Conservation (phyloP, 2,113 vertebrate genomes). For the Syngnathus scovelli region DNA sequence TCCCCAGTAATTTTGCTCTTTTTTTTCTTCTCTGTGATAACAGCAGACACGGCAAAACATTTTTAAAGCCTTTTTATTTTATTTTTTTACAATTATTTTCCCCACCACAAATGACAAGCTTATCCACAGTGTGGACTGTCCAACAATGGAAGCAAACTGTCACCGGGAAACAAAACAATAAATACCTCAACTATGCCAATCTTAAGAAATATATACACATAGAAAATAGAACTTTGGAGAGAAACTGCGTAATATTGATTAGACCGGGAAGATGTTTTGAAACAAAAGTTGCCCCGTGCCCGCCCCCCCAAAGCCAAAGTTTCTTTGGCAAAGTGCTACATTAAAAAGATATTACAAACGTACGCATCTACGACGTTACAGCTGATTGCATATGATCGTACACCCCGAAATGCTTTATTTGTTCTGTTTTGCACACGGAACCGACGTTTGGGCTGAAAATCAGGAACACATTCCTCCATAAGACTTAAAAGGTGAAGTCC, state of each 20-base stretch:
- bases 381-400: slow-evolving; percentile 34
- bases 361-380: slow-evolving; percentile 6
- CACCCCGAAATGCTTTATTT: slow-evolving; percentile 40
- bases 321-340: slow-evolving; percentile 51
- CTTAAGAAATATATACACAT: slow-evolving; percentile 50
- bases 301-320: slow-evolving; percentile 19
- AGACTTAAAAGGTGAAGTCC: slow-evolving; percentile 48
- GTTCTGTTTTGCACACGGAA: slow-evolving; percentile 1
- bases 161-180: slow-evolving; percentile 19
- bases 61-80: slow-evolving; percentile 36
- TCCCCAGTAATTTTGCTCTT: background rate
- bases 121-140: slow-evolving; percentile 43
- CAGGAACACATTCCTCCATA: slow-evolving; percentile 39
- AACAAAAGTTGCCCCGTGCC: slow-evolving; percentile 15
- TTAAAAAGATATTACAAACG: background rate
- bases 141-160: slow-evolving; percentile 19
- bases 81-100: background rate
- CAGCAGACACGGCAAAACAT: slow-evolving; percentile 3
- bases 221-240: slow-evolving; percentile 66
- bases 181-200: slow-evolving; percentile 42
- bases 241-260: slow-evolving; percentile 40
- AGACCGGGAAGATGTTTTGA: slow-evolving; percentile 51
- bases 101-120: slow-evolving; percentile 17
- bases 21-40: background rate
- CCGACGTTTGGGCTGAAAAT: background rate